Conservation (phyloP, 2,797 vertebrate genomes). For the Eurystomus glaucurus region DNA sequence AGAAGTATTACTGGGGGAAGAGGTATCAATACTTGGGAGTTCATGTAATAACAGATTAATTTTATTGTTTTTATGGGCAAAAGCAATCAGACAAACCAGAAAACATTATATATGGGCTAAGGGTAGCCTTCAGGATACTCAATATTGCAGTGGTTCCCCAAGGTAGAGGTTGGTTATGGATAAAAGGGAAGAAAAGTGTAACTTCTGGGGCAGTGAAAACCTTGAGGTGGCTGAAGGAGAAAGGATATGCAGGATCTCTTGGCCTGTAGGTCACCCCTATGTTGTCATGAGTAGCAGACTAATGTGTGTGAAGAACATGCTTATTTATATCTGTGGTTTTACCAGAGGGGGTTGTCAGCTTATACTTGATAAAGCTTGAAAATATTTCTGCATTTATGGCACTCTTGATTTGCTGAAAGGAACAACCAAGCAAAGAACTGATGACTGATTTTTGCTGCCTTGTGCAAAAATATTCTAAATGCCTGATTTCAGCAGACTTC, state of each 20-base stretch:
- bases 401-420: constrained; percentile 60
- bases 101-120: background rate
- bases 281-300: constrained; percentile 35
- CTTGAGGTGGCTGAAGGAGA: background rate
- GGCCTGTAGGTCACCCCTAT: constrained; percentile 27
- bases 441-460: constrained; percentile 46
- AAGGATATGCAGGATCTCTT: background rate
- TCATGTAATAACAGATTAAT: background rate
- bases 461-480: constrained; percentile 37
- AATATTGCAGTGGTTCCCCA: background rate
- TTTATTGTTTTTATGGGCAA: background rate
- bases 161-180: background rate
- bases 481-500: background rate
- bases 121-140: background rate
- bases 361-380: constrained; percentile 69
- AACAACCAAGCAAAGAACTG: constrained; percentile 57
- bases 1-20: background rate
- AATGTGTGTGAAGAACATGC: constrained; percentile 56
- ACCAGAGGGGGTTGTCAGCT: constrained; percentile 64
- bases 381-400: constrained; percentile 51
- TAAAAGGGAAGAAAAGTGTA: background rate
- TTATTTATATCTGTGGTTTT: constrained; percentile 65
- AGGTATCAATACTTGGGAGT: background rate
- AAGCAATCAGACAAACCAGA: background rate
- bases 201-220: background rate